phyloP scores from a whole-genome alignment of 2,113 vertebrate genomes.

The Anthoscopus minutus region DNA sequence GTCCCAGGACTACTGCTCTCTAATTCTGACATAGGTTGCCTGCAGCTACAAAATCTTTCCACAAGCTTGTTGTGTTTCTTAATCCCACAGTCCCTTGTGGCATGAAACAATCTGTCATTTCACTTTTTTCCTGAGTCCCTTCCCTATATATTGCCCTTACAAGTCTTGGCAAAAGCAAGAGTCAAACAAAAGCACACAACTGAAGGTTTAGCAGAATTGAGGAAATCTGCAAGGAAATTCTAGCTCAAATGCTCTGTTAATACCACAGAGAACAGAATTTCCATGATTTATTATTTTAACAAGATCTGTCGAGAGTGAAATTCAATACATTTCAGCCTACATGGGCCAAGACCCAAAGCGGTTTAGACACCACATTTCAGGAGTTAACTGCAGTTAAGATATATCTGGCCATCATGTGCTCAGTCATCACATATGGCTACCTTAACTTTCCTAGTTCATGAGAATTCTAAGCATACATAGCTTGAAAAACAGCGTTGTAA shows the following conservation, averaged over 20 bases:
- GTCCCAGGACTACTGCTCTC: conserved; percentile 11
- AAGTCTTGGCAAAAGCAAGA: conserved; percentile 32
- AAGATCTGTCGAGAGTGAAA: neutral
- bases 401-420: neutral
- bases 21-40: conserved; percentile 30
- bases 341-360: neutral
- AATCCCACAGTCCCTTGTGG: neutral
- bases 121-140: neutral
- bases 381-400: neutral
- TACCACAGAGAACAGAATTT: neutral
- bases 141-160: neutral
- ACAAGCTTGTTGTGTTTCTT: neutral
- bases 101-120: conserved; percentile 55
- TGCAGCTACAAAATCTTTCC: conserved; percentile 28
- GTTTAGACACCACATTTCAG: neutral
- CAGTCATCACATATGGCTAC: neutral
- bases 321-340: neutral
- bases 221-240: neutral
- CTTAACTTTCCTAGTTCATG: neutral
- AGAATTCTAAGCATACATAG: neutral
- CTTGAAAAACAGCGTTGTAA: neutral
- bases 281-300: neutral
- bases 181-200: neutral
- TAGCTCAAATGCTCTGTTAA: neutral
- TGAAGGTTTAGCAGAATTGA: neutral